These are phyloP conservation scores for Lepidurus packardi DNA, from an alignment of 1,140 invertebrate genomes.

Conservation along the genomic window DNA sequence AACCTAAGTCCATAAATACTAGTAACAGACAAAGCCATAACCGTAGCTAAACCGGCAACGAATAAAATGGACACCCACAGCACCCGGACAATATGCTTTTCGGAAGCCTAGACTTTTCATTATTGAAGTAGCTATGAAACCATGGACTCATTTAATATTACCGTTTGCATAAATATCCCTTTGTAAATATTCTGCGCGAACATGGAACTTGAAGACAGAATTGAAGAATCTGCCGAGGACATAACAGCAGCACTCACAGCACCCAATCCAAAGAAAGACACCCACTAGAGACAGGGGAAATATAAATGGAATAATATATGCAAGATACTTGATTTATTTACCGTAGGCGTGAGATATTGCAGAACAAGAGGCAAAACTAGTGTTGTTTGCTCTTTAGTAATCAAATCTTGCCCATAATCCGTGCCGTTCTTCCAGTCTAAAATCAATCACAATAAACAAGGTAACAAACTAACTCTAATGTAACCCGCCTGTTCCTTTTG, in stretches of 20 bases:
- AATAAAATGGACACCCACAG: slow-evolving; percentile 63
- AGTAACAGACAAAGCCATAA: slow-evolving; percentile 64
- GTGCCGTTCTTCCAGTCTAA: slow-evolving; percentile 58
- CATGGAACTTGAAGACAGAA: slow-evolving; percentile 69
- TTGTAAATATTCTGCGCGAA: slow-evolving; percentile 77
- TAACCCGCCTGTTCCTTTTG: slow-evolving; percentile 54
- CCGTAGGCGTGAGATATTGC: slow-evolving; percentile 62
- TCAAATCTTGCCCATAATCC: slow-evolving; percentile 46
- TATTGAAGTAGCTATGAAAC: not conserved
- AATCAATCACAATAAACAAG: slow-evolving; percentile 34
- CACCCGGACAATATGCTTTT: slow-evolving; percentile 67
- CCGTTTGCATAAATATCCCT: slow-evolving; percentile 61
- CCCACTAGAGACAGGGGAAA: slow-evolving; percentile 42
- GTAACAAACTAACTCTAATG: not conserved
- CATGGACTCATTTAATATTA: slow-evolving; percentile 40
- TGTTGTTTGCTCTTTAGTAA: slow-evolving; percentile 51
- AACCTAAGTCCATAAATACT: slow-evolving; percentile 73
- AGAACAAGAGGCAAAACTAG: slow-evolving; percentile 67
- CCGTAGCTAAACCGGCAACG: slow-evolving; percentile 60
- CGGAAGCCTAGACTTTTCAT: slow-evolving; percentile 54
- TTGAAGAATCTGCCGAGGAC: slow-evolving; percentile 73
- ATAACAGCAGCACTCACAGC: slow-evolving; percentile 74
- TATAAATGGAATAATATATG: slow-evolving; percentile 29
- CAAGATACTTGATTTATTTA: slow-evolving; percentile 36
- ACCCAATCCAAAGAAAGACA: slow-evolving; percentile 65